phyloP scores from a whole-genome alignment of 2,888 invertebrate species.

The Synanthedon formicaeformis region DNA sequence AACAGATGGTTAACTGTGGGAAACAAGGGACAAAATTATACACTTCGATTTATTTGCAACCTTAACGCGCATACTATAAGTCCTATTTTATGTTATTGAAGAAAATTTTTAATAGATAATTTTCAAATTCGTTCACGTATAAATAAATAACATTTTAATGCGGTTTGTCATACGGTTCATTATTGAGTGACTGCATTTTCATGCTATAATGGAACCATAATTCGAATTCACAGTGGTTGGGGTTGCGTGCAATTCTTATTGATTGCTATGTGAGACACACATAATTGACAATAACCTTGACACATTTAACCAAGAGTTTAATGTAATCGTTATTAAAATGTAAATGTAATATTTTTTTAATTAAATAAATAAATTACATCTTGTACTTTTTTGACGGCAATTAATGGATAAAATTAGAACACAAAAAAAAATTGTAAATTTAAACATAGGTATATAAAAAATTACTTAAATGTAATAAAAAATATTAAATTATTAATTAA shows the following conservation, averaged over 20 bases:
- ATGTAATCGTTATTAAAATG: background rate
- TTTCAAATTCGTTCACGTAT: too few relatives aligned
- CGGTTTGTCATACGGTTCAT: background rate
- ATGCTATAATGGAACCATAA: background rate
- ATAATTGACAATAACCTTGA: conserved; percentile 17
- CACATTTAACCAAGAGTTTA: conserved; percentile 6
- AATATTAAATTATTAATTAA: too few relatives aligned
- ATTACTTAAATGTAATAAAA: too few relatives aligned
- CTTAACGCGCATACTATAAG: background rate
- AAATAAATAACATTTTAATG: background rate
- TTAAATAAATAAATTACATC: too few relatives aligned
- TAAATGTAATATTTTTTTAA: background rate
- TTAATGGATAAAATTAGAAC: too few relatives aligned
- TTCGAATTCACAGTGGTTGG: conserved; percentile 8
- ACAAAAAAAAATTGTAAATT: too few relatives aligned
- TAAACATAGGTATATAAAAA: too few relatives aligned
- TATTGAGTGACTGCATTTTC: background rate
- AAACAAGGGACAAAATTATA: conserved; percentile 6
- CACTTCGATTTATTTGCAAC: background rate
- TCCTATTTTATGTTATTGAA: background rate
- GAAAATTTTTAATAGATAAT: background rate
- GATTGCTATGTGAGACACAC: conserved; percentile 36
- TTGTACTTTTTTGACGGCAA: too few relatives aligned
- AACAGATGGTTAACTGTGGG: conserved; percentile 40
- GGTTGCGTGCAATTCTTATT: conserved; percentile 25